These are phyloP conservation scores for Apodemia mormo DNA, from an alignment of 2,888 invertebrate genomes.

Conservation along the genomic window DNA sequence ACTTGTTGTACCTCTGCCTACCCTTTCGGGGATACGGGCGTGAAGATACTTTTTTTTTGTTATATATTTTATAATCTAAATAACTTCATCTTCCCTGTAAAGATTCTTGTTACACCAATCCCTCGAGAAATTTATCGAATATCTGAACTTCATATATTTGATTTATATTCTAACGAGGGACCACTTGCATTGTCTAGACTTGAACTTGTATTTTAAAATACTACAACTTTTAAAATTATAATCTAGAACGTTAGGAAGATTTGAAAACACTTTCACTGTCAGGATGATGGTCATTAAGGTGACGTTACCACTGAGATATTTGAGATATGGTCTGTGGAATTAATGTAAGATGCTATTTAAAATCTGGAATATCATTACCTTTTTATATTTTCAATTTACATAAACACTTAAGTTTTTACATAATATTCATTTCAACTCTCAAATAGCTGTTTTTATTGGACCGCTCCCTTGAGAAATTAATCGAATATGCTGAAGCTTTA, in stretches of 20 bases:
- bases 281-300: too few species aligned
- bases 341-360: too few species aligned
- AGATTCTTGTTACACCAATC: slow-evolving; percentile 32
- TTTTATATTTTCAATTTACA: too few species aligned
- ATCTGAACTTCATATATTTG: slow-evolving; percentile 35
- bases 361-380: too few species aligned
- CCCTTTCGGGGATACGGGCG: too few species aligned
- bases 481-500: slow-evolving; percentile 33
- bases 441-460: slow-evolving; percentile 31
- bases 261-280: too few species aligned
- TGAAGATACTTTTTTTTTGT: too few species aligned
- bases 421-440: too few species aligned
- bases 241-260: not conserved
- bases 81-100: slow-evolving; percentile 26
- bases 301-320: too few species aligned
- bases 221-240: not conserved
- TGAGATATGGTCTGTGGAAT: too few species aligned
- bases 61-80: not conserved
- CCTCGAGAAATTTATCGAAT: slow-evolving; percentile 37
- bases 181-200: not conserved
- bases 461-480: slow-evolving; percentile 34
- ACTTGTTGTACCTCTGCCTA: too few species aligned
- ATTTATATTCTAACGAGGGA: slow-evolving; percentile 27
- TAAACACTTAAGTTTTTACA: too few species aligned
- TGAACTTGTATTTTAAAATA: not conserved